phyloP scores from a whole-genome alignment of 1,140 invertebrate species.

The Pseudomyrmex sp. region DNA sequence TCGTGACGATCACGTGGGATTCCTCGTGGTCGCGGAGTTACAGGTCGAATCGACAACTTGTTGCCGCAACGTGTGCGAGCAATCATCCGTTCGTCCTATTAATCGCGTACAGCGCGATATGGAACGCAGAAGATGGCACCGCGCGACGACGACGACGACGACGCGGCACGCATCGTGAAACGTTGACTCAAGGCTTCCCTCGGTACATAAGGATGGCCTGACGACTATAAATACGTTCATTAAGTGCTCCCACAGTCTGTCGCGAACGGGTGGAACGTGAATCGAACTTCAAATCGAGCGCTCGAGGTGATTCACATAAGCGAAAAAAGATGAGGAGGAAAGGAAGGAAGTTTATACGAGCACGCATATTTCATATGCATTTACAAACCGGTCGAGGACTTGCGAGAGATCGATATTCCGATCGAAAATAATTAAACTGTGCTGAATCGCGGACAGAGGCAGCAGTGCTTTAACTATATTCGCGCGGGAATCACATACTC shows the following conservation, averaged over 20 bases:
- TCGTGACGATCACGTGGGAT: not conserved
- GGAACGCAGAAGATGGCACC: conserved; percentile 21
- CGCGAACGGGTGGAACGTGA: conserved; percentile 63
- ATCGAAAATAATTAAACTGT: conserved; percentile 26
- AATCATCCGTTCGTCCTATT: conserved; percentile 27
- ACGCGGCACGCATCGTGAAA: conserved; percentile 57
- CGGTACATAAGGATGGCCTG: conserved; percentile 38
- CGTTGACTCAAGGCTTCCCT: conserved; percentile 56
- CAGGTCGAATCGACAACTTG: conserved; percentile 1
- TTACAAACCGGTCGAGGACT: not conserved
- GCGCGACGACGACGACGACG: not conserved
- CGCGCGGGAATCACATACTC: not conserved
- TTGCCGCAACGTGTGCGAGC: conserved; percentile 14
- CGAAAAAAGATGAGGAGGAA: not conserved
- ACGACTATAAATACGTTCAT: conserved; percentile 64
- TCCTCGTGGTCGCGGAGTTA: not conserved
- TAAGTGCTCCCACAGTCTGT: conserved; percentile 55
- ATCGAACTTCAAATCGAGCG: conserved; percentile 64
- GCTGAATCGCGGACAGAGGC: not conserved
- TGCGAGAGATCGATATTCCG: conserved; percentile 10
- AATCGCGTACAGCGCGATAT: conserved; percentile 20
- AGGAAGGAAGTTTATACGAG: not conserved
- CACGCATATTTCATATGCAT: not conserved
- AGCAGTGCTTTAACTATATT: not conserved
- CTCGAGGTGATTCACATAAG: conserved; percentile 57